Evolutionary conservation across 2,113 vertebrate species (phyloP).

Genomic region (Brachypteracias leptosomus): DNA sequence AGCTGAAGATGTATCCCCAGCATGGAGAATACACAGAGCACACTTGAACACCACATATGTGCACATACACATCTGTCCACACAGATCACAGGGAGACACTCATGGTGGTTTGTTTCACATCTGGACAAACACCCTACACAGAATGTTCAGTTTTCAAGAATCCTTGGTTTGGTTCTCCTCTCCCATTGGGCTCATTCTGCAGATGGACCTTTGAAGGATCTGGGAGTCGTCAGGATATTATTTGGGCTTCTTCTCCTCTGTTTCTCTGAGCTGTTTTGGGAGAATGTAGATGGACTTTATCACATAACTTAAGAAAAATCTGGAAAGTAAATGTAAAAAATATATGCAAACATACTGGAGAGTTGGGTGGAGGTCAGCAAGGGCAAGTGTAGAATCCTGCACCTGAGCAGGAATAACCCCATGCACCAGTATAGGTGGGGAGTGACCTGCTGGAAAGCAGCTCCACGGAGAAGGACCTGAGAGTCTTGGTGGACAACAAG

Average conservation of each 20-base stretch:
- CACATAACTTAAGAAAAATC: not conserved
- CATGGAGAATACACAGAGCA: not conserved
- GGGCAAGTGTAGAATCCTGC: no score
- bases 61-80: no score
- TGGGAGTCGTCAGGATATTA: not conserved
- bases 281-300: not conserved
- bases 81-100: not conserved
- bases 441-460: no score
- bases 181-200: not conserved
- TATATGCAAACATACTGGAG: no score
- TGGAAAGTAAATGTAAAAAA: not conserved
- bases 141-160: not conserved
- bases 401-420: no score
- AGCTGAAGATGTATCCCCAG: not conserved
- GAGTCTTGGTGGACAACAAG: no score
- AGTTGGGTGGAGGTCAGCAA: no score
- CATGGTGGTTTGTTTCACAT: not conserved
- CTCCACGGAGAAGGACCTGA: no score
- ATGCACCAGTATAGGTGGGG: no score
- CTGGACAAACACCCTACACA: not conserved
- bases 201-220: not conserved
- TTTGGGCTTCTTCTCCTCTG: not conserved
- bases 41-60: accelerated
- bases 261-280: not conserved
- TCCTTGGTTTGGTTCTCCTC: not conserved